phyloP scores from a whole-genome alignment of 2,888 invertebrate species.

The Tricholauxania praeusta region DNA sequence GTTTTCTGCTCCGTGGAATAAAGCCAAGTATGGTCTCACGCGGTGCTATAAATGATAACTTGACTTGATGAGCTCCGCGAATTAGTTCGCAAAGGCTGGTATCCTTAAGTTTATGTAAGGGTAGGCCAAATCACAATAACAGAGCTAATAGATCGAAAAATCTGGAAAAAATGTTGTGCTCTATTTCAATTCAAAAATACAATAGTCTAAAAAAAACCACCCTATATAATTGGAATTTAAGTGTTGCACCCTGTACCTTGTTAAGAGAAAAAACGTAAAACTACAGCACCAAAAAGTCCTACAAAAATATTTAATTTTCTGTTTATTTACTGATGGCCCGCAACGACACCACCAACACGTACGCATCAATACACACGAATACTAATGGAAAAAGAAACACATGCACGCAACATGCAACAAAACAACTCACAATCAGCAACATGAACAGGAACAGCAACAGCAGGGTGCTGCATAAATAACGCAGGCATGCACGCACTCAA shows the following conservation, averaged over 20 bases:
- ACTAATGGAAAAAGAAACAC: conserved; percentile 16
- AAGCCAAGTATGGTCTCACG: no score
- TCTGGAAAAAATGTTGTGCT: no score
- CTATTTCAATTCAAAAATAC: no score
- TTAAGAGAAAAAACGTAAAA: background rate
- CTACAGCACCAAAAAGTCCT: background rate
- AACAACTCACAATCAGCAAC: background rate
- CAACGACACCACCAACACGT: conserved; percentile 6
- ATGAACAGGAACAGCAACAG: conserved; percentile 37
- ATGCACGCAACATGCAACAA: background rate
- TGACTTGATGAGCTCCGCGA: no score
- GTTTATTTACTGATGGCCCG: conserved; percentile 11
- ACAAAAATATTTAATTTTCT: conserved; percentile 22
- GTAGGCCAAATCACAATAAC: no score
- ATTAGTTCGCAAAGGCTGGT: no score
- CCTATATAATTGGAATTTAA: background rate
- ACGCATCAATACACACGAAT: conserved; percentile 5
- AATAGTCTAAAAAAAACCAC: no score
- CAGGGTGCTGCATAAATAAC: conserved; percentile 54
- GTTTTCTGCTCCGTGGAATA: no score
- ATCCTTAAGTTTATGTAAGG: no score
- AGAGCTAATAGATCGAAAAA: no score
- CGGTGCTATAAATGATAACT: no score
- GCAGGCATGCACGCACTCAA: conserved; percentile 38
- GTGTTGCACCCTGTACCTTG: conserved; percentile 7